Conservation (phyloP, 2,797 vertebrate genomes). For the Astyanax mexicanus region DNA sequence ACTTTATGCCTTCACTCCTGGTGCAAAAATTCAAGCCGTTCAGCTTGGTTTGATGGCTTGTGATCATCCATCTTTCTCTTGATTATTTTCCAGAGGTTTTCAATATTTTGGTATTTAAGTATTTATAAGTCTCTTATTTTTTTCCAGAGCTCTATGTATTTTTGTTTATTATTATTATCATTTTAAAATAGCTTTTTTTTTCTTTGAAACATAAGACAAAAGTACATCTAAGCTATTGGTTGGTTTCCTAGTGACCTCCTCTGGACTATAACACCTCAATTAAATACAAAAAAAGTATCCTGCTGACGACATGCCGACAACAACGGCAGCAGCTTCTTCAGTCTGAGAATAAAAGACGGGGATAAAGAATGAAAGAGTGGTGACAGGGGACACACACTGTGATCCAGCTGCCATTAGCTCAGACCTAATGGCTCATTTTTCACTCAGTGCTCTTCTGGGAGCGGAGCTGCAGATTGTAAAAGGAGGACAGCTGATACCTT, state of each 20-base stretch:
- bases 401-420: slow-evolving; percentile 11
- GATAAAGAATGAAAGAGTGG: background rate
- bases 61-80: too few species aligned
- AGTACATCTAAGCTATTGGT: too few species aligned
- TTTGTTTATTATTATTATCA: too few species aligned
- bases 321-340: background rate
- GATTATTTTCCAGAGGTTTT: too few species aligned
- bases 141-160: too few species aligned
- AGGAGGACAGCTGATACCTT: background rate
- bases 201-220: too few species aligned
- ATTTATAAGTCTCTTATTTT: too few species aligned
- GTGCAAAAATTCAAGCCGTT: too few species aligned
- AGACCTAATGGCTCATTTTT: slow-evolving; percentile 16
- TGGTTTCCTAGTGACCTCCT: slow-evolving; percentile 24
- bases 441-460: slow-evolving; percentile 11
- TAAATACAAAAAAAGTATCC: background rate
- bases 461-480: background rate
- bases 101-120: too few species aligned
- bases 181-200: too few species aligned
- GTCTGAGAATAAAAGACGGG: background rate
- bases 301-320: background rate
- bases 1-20: too few species aligned
- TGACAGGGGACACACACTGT: background rate
- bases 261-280: background rate
- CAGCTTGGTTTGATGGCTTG: too few species aligned